Conservation (phyloP, 2,797 vertebrate genomes). For the Crocidura indochinensis region DNA sequence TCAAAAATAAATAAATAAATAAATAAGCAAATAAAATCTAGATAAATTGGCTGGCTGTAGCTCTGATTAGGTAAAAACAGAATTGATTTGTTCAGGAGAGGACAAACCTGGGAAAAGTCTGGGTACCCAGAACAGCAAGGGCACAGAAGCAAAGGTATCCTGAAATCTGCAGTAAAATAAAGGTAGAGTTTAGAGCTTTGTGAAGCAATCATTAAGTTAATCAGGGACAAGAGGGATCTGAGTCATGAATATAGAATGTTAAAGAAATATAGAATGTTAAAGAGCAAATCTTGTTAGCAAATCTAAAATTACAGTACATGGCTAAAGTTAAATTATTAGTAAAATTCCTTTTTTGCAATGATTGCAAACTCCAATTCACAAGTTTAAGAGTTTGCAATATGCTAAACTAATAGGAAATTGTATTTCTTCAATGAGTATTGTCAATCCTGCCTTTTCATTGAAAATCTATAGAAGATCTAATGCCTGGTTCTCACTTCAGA, state of each 20-base stretch:
- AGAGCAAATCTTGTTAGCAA: not conserved
- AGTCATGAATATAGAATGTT: not conserved
- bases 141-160: not conserved
- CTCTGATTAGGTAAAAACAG: conserved; percentile 47
- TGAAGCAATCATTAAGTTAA: not conserved
- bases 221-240: not conserved
- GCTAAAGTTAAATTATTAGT: not conserved
- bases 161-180: not conserved
- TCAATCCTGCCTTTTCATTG: conserved; percentile 33
- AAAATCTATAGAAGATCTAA: conserved; percentile 17
- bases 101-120: not conserved
- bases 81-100: conserved; percentile 49
- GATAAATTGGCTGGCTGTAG: conserved; percentile 35
- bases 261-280: not conserved
- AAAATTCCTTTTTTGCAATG: conserved; percentile 44
- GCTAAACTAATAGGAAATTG: not conserved
- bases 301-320: conserved; percentile 9
- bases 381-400: not conserved
- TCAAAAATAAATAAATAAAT: not conserved
- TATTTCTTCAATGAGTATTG: not conserved
- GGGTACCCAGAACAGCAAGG: conserved; percentile 5
- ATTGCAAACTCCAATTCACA: conserved; percentile 18
- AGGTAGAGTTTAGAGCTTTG: conserved; percentile 6
- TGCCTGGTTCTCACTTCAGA: conserved; percentile 7
- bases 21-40: conserved; percentile 16